phyloP scores from a whole-genome alignment of 2,888 invertebrate genomes.

The Endotricha flammealis region DNA sequence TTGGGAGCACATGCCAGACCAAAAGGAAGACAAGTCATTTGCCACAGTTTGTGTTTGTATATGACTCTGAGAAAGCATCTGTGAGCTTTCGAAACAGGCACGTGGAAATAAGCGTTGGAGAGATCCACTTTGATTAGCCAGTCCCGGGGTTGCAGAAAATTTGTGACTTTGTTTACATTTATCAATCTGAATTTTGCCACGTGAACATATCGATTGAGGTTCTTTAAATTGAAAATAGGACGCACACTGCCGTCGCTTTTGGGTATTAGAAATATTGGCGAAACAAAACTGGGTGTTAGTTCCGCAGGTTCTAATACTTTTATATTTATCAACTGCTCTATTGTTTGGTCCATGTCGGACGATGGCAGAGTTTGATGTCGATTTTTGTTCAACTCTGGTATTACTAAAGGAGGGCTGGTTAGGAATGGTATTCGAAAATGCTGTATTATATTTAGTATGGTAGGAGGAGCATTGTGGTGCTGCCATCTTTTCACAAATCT shows the following conservation, averaged over 20 bases:
- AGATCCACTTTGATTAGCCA: background rate
- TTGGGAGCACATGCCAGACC: background rate
- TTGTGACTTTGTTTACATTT: background rate
- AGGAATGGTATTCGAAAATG: constrained; percentile 1
- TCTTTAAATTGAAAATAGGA: too few species aligned
- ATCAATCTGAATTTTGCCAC: background rate
- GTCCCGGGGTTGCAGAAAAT: background rate
- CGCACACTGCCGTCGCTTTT: background rate
- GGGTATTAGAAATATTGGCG: background rate
- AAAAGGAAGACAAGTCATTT: background rate
- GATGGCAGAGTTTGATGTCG: background rate
- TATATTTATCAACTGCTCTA: background rate
- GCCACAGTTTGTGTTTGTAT: background rate
- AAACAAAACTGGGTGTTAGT: background rate
- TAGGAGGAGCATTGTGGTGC: background rate
- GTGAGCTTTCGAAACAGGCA: background rate
- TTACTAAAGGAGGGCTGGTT: background rate
- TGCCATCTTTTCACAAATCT: background rate
- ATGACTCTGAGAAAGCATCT: background rate
- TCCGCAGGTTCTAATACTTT: background rate
- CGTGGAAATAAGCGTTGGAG: background rate
- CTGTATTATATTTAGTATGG: background rate
- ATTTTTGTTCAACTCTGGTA: background rate
- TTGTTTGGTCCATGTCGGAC: background rate
- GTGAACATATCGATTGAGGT: too few species aligned